Percentiles rank a stretch among this genome's conserved stretches.
These are phyloP conservation scores for Sphaerodactylus townsendi DNA, from an alignment of 2,113 vertebrate genomes.

Conservation along the genomic window DNA sequence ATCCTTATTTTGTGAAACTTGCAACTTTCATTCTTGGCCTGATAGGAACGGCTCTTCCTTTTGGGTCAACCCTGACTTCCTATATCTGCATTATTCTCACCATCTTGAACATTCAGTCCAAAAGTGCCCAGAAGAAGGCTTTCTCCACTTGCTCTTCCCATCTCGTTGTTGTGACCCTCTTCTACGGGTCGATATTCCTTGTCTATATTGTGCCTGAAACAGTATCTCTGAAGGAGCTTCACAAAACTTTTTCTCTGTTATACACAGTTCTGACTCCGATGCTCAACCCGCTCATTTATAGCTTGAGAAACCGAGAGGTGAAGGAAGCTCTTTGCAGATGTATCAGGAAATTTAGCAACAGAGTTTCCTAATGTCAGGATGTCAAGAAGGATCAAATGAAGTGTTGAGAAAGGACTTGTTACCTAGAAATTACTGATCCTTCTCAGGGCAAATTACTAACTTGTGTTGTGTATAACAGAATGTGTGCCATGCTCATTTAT, in stretches of 20 bases:
- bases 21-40: not conserved
- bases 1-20: not conserved
- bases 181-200: conserved; percentile 1
- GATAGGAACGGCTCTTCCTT: not conserved
- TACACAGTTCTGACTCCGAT: conserved; percentile 18
- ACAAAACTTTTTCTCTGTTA: conserved; percentile 8
- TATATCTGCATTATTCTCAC: conserved; percentile 6
- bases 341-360: not conserved
- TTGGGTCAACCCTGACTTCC: not conserved
- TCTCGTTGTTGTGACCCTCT: not conserved
- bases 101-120: not conserved
- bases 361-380: not conserved
- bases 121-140: not conserved
- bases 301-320: conserved; percentile 18
- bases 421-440: too few species aligned
- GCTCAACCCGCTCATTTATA: conserved; percentile 27
- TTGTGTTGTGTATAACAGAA: too few species aligned
- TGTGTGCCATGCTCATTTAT: too few species aligned
- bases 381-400: not conserved
- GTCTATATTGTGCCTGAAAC: conserved; percentile 4
- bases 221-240: not conserved
- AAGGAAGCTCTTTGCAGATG: not conserved
- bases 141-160: conserved; percentile 21
- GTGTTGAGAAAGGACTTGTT: not conserved
- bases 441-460: too few species aligned